Base-by-base conservation (phyloP, 2,113 vertebrate genomes). In the Brevimyrus niger region DNA sequence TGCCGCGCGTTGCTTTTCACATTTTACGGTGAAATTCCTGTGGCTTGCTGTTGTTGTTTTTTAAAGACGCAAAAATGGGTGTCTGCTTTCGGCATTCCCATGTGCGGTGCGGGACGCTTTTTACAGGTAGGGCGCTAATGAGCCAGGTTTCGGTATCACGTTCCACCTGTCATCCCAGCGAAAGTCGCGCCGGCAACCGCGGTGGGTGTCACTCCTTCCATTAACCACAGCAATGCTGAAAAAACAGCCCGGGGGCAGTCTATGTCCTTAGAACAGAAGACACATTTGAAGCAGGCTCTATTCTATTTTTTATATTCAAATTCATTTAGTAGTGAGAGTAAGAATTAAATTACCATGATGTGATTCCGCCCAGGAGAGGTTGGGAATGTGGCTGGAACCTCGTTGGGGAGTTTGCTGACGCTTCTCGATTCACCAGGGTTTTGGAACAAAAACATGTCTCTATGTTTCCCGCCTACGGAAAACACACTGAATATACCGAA, bases 231-330 rank as follows among this genome's bases (percentile, higher is more conserved):
- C n/a, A 80, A 90, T 90, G 89, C 61, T 73, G 90, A 89, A 19
- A 90, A 83, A 73, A 91, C 47, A 51, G n/a, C 46, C 61, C 47
- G 27, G 58, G 35, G 35, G 80, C 51, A 51, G 7, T 83, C 89
- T 65, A 48, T 88, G 89, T 46, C 27, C 44, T 87, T 58, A 85
- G 89, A 0, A 31, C 84, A 88, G 42, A 92, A 93, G 93, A 90
- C 10, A 88, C 85, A 89, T 89, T 90, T 89, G 61, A 82, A 89
- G 76, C 90, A 35, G 84, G 38, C 8, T 91, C 90, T 83, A 89
- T 88, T 90, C 42, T 90, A 86, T 93, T 91, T 92, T 90, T 93
- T 90, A 69, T 73, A 92, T 91, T 87, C 19, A 84, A 61, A 42
- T 85, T 27, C 50, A 47, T 87, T 42, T 87, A 44, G 35, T 65